phyloP scores from a whole-genome alignment of 2,888 invertebrate genomes.

The Timandra comae region DNA sequence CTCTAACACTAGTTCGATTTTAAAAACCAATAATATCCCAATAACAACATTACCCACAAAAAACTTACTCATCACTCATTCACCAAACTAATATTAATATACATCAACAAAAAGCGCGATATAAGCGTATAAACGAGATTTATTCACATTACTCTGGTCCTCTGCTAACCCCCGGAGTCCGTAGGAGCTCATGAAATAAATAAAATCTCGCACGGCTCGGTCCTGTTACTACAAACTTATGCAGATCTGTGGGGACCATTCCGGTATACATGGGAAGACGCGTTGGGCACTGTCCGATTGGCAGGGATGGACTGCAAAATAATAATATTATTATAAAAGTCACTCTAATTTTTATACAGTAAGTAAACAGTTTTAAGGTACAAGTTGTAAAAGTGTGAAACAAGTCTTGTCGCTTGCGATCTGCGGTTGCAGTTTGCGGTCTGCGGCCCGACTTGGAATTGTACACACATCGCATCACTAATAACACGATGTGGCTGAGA shows the following conservation, averaged over 20 bases:
- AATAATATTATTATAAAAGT: neutral
- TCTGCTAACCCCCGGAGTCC: conserved; percentile 17
- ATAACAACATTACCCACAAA: no score
- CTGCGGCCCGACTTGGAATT: neutral
- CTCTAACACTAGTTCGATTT: no score
- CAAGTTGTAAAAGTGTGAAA: no score
- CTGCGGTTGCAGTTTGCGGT: no score
- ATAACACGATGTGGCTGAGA: no score
- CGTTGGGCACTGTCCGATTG: conserved; percentile 1
- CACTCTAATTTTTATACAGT: neutral
- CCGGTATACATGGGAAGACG: neutral
- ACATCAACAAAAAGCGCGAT: no score
- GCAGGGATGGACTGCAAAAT: conserved; percentile 4
- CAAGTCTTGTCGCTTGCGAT: no score
- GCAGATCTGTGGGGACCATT: conserved; percentile 23
- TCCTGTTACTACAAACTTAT: conserved; percentile 21
- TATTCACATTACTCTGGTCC: conserved; percentile 12
- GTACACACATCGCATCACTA: neutral
- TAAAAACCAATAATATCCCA: no score
- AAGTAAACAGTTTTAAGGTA: no score
- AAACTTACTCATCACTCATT: no score
- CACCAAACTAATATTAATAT: no score
- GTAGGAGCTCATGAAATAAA: conserved; percentile 22
- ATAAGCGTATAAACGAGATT: no score
- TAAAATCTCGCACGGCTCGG: conserved; percentile 16